These are phyloP conservation scores for Muscicapa adusta DNA, from an alignment of 2,113 vertebrate genomes.

Conservation along the genomic window DNA sequence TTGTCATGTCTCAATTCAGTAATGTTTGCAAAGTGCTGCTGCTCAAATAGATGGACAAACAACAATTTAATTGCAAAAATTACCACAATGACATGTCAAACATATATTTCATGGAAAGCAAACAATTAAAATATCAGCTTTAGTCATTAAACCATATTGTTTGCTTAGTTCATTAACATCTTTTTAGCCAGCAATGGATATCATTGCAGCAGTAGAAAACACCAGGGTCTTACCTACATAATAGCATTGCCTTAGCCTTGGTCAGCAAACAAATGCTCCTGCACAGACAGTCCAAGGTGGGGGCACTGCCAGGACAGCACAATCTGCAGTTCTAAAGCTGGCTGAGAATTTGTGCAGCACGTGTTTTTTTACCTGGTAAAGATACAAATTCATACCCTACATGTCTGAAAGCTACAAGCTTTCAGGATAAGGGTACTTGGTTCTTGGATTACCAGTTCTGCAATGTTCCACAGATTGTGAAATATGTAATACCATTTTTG, in stretches of 20 bases:
- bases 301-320: not conserved
- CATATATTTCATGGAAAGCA: not conserved
- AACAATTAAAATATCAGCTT: not conserved
- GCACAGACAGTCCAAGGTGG: no score
- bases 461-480: not conserved
- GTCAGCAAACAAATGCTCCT: not conserved
- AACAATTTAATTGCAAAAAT: not conserved
- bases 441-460: not conserved
- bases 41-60: not conserved
- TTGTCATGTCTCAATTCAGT: not conserved
- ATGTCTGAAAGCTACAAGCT: not conserved
- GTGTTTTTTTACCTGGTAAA: not conserved
- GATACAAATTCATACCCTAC: fast-evolving
- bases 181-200: not conserved
- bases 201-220: not conserved
- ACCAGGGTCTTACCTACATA: not conserved
- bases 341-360: not conserved
- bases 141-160: not conserved
- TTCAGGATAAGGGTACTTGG: not conserved
- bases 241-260: not conserved
- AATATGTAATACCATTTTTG: not conserved
- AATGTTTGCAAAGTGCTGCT: not conserved
- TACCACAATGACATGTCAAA: not conserved
- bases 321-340: not conserved
- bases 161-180: not conserved